Conservation (phyloP, 2,888 invertebrate genomes). For the Poecilus cupreus region DNA sequence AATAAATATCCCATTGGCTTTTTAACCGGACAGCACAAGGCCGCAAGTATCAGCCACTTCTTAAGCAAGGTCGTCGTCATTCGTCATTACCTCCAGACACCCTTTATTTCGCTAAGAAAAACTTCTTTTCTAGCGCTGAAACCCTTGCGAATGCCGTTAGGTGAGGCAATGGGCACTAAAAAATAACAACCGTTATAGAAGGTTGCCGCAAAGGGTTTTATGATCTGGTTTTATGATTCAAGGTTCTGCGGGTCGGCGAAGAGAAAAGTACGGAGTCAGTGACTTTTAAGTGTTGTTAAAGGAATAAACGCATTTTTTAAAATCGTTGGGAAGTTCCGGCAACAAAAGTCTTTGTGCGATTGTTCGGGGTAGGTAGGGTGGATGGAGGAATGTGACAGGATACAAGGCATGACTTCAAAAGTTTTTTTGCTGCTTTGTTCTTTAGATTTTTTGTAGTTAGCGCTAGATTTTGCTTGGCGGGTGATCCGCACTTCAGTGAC, state of each 20-base stretch:
- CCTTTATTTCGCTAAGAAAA: conserved; percentile 47
- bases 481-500: too few relatives aligned
- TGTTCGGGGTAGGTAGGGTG: not conserved
- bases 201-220: conserved; percentile 57
- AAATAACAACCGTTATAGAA: conserved; percentile 58
- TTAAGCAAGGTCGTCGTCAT: conserved; percentile 24
- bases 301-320: conserved; percentile 43
- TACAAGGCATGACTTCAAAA: not conserved
- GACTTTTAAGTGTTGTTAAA: conserved; percentile 50
- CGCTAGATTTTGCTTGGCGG: too few relatives aligned
- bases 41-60: not conserved
- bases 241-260: conserved; percentile 26
- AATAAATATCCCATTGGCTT: conserved; percentile 52
- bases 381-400: not conserved
- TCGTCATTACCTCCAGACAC: conserved; percentile 41
- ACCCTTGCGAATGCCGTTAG: conserved; percentile 50
- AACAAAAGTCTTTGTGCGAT: conserved; percentile 32
- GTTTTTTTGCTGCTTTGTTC: not conserved
- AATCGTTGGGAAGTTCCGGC: conserved; percentile 33
- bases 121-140: conserved; percentile 35
- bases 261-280: conserved; percentile 37
- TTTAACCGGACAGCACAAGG: conserved; percentile 23
- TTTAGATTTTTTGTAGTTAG: not conserved
- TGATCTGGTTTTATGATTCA: conserved; percentile 55
- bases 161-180: conserved; percentile 50